A percentile compares a stretch with the other conserved stretches of the same genome.
These are phyloP conservation scores for Oxyura jamaicensis DNA, from an alignment of 2,113 vertebrate genomes.

Conservation along the genomic window DNA sequence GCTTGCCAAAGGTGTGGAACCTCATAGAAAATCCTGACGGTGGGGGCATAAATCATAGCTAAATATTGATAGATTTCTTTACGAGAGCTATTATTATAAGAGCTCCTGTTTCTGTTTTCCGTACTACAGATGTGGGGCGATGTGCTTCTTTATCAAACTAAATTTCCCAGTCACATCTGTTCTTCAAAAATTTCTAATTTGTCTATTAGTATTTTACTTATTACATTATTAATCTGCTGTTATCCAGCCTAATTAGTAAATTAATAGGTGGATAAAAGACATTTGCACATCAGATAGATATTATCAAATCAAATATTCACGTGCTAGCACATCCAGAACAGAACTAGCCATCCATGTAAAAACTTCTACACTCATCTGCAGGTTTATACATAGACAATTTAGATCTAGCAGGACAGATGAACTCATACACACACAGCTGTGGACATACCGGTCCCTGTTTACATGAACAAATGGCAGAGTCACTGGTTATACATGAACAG, in stretches of 20 bases:
- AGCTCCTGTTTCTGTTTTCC: background rate
- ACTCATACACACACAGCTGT: background rate
- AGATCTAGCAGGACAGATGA: background rate
- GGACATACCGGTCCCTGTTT: background rate
- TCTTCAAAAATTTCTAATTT: background rate
- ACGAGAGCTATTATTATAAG: background rate
- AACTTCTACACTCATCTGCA: background rate
- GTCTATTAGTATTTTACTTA: background rate
- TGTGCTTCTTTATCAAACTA: background rate
- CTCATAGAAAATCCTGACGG: background rate
- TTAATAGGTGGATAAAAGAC: background rate
- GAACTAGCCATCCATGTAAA: background rate
- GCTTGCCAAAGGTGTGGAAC: background rate
- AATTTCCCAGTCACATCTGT: background rate
- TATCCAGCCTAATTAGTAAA: background rate
- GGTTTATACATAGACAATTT: background rate
- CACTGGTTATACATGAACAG: background rate
- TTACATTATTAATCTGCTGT: background rate
- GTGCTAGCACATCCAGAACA: background rate
- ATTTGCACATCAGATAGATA: background rate
- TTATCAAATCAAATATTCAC: background rate
- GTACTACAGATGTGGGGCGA: accelerated
- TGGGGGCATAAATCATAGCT: background rate
- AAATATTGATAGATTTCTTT: background rate
- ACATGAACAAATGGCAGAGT: background rate